Evolutionary conservation across 2,888 invertebrate species (phyloP), one percentile per base, ranked within the genome.

Genomic region (Philereme vetulata): DNA sequence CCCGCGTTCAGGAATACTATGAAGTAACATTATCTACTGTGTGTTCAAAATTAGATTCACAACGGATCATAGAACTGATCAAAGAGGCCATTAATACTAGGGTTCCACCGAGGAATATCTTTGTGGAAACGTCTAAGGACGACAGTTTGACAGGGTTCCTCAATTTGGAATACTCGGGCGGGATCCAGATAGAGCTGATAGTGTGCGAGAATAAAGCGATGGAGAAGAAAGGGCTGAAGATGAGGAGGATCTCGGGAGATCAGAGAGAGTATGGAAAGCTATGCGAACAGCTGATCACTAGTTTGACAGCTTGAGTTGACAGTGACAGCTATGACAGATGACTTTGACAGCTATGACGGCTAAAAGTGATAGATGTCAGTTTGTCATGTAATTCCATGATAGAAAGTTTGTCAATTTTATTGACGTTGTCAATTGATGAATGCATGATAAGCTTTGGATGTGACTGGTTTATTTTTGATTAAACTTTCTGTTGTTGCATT

Each of bases 241-340:
- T 98, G 94, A 90, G 97, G 56, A 91, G 97, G 77, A 96, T 98
- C 73, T 97, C 97, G 0, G 97, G 97, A 4, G 97, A 98, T 85
- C 96, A 96, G 84, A 93, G 95, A 71, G 96, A 97, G 79, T 97
- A 97, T 79, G 96, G 96, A 65, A 96, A 97, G 83, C 93, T 97
- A 44, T 97, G 97, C 84, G 96, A 97, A 80, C 97, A 97, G 86
- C 88, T 98, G 73, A 96, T 97, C 62, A 96, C 96, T 51, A 97
- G 96, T 80, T 95, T 97, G 92, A 96, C 96, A 60, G 96, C 96
- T 80, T 96, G 54, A 65, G 8, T 7, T 50, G 42, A 59, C 10
- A 55, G 52, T 36, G 43, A 21, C 21, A 21, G 21, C 21, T 21
- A 2, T 21, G 21, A 21, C 21, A 21, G n/a, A n/a, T 42, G 42